Evolutionary conservation across 2,888 invertebrate genomes (phyloP).

Genomic region (Ormyrus labotus): DNA sequence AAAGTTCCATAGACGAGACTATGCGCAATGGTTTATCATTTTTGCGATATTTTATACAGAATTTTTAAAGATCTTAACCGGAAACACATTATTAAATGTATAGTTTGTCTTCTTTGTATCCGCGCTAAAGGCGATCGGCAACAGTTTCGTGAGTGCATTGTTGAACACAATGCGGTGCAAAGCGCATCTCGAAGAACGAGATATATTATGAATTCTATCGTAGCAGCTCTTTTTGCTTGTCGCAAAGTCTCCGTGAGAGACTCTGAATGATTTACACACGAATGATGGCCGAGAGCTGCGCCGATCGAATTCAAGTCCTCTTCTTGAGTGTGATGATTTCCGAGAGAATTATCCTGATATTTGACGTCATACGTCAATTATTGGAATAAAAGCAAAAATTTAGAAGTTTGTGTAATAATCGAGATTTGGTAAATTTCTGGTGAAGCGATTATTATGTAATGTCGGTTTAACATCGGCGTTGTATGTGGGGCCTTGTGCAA

Average conservation of each 20-base stretch:
- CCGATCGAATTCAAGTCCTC: not conserved
- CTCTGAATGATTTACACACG: not conserved
- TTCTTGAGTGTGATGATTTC: constrained; percentile 1
- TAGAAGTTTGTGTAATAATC: constrained; percentile 1
- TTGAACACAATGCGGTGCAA: not conserved
- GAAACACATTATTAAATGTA: not conserved
- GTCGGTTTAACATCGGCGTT: constrained; percentile 40
- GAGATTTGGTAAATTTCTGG: constrained; percentile 35
- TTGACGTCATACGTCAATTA: constrained; percentile 10
- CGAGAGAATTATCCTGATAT: constrained; percentile 6
- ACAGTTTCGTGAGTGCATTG: constrained; percentile 22
- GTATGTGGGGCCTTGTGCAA: constrained; percentile 37
- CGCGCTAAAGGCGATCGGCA: constrained; percentile 3
- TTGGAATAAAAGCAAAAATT: not conserved
- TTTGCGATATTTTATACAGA: constrained; percentile 43
- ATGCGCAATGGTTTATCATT: constrained; percentile 15
- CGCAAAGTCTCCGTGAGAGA: not conserved
- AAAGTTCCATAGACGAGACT: constrained; percentile 3
- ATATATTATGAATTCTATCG: not conserved
- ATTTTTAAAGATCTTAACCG: constrained; percentile 28
- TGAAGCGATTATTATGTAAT: constrained; percentile 17
- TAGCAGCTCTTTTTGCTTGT: not conserved
- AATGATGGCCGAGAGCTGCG: not conserved
- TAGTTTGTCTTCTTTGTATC: not conserved
- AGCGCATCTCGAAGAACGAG: not conserved